A percentile compares a stretch with the other conserved stretches of the same genome.
These are phyloP conservation scores for Syrphus vitripennis DNA, from an alignment of 2,888 invertebrate species.

Conservation along the genomic window DNA sequence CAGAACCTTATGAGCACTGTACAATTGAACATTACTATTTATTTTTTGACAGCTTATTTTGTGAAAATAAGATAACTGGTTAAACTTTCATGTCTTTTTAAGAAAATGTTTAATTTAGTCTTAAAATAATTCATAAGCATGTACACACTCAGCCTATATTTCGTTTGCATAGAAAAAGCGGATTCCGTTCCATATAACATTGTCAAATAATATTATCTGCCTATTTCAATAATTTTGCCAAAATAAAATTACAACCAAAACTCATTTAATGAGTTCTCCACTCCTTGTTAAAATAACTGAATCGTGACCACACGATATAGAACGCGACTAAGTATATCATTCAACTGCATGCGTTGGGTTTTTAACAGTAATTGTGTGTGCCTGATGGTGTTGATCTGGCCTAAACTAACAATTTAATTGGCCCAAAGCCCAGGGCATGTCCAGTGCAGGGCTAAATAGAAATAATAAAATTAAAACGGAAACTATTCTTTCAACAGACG, in stretches of 20 bases:
- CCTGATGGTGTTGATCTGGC: not conserved
- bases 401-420: conserved; percentile 18
- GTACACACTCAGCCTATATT: too few relatives aligned
- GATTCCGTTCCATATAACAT: not conserved
- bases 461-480: not conserved
- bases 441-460: not conserved
- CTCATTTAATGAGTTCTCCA: not conserved
- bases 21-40: too few relatives aligned
- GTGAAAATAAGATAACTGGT: too few relatives aligned
- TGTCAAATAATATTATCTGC: not conserved
- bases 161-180: too few relatives aligned
- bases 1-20: too few relatives aligned
- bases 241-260: not conserved
- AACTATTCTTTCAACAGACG: not conserved
- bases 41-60: too few relatives aligned
- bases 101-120: too few relatives aligned
- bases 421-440: conserved; percentile 55
- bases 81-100: too few relatives aligned
- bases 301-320: conserved; percentile 38
- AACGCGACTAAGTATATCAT: not conserved
- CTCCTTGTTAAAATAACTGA: conserved; percentile 1
- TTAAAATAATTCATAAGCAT: not conserved
- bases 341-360: conserved; percentile 26
- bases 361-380: conserved; percentile 4
- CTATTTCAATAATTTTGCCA: not conserved